A percentile compares a stretch with the other conserved stretches of the same genome.
Evolutionary conservation across 1,140 invertebrate genomes (phyloP).

Genomic region (Brachionus plicatilis): DNA sequence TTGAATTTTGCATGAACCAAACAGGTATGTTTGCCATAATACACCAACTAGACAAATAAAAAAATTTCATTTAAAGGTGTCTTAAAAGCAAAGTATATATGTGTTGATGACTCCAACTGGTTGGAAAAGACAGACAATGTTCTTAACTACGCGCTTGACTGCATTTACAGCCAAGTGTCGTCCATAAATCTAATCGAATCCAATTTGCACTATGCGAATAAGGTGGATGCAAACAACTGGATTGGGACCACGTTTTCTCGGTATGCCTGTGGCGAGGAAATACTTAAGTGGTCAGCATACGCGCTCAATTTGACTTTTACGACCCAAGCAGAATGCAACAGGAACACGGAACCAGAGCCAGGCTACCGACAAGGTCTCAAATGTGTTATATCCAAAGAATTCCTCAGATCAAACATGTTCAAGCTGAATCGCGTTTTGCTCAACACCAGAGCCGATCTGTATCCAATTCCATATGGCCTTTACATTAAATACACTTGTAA

Average conservation of each 20-base stretch:
- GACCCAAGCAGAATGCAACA: not conserved
- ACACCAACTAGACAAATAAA: not conserved
- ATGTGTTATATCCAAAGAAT: not conserved
- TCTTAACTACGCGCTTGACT: not conserved
- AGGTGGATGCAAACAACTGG: constrained; percentile 14
- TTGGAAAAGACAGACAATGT: constrained; percentile 16
- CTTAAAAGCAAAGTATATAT: constrained; percentile 6
- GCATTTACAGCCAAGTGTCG: not conserved
- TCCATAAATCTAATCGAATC: constrained; percentile 23
- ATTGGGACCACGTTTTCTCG: not conserved
- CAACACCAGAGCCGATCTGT: not conserved
- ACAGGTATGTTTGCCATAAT: not conserved
- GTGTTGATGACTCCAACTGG: constrained; percentile 26
- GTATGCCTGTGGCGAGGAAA: constrained; percentile 3
- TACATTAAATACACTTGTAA: constrained; percentile 23
- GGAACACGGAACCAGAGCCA: not conserved
- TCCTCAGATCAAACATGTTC: constrained; percentile 24
- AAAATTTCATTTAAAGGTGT: constrained; percentile 8
- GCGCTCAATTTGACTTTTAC: not conserved
- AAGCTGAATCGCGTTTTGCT: constrained; percentile 7
- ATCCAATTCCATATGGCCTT: constrained; percentile 31
- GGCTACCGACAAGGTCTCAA: constrained; percentile 26
- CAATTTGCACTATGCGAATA: not conserved
- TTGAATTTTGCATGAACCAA: not conserved
- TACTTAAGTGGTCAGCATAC: not conserved